Evolutionary conservation across 1,140 invertebrate genomes (phyloP).

Genomic region (Dreissena polymorpha): DNA sequence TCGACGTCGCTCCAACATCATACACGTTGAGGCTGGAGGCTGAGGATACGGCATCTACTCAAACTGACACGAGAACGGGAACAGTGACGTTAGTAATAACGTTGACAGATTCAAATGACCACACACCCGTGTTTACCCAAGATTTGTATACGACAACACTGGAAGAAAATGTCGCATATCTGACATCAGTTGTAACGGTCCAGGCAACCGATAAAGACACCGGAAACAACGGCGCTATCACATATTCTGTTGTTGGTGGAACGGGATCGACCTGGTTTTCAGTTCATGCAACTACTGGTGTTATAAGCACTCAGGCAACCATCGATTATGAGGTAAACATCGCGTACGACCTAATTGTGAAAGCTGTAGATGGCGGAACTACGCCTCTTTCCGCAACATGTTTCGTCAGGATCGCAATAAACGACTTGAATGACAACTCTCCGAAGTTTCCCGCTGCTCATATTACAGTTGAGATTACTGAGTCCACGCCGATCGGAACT

Average conservation of each 20-base stretch:
- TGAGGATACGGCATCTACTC: conserved; percentile 53
- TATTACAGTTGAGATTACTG: conserved; percentile 38
- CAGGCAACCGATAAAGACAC: conserved; percentile 56
- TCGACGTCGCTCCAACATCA: conserved; percentile 54
- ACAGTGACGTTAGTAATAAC: conserved; percentile 61
- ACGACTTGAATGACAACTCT: conserved; percentile 54
- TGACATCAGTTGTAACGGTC: conserved; percentile 39
- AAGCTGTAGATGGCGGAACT: conserved; percentile 47
- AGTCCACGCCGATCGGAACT: conserved; percentile 22
- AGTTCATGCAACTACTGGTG: conserved; percentile 35
- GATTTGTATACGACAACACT: conserved; percentile 44
- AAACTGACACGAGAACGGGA: conserved; percentile 42
- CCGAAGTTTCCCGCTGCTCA: conserved; percentile 37
- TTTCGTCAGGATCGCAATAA: conserved; percentile 50
- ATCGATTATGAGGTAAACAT: conserved; percentile 50
- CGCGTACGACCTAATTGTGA: conserved; percentile 47
- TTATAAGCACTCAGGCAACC: conserved; percentile 24
- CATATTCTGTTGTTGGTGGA: conserved; percentile 51
- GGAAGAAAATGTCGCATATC: conserved; percentile 42
- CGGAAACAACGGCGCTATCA: conserved; percentile 54
- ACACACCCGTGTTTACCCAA: conserved; percentile 59
- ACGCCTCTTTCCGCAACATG: conserved; percentile 33
- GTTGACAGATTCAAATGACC: conserved; percentile 91
- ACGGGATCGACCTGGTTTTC: conserved; percentile 44
- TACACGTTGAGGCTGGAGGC: conserved; percentile 53